Conservation (phyloP, 2,797 vertebrate species). For the Lagodon rhomboides region DNA sequence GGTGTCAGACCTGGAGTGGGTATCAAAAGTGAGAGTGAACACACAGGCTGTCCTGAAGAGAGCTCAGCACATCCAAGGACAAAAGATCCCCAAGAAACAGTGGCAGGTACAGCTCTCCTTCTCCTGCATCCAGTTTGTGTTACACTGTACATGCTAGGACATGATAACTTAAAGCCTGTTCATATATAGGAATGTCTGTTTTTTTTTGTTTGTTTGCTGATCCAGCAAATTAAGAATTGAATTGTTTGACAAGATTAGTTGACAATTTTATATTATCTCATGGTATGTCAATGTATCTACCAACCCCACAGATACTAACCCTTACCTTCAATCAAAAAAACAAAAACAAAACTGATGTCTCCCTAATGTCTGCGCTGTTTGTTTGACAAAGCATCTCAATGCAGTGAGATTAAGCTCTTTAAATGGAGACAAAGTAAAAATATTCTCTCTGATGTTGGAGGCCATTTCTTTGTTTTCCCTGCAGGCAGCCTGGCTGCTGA, state of each 20-base stretch:
- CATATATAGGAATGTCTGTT: background rate
- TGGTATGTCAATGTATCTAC: too few relatives aligned
- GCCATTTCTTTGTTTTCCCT: background rate
- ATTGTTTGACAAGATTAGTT: background rate
- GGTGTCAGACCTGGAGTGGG: slow-evolving; percentile 89
- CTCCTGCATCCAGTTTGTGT: background rate
- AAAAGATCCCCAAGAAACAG: slow-evolving; percentile 89
- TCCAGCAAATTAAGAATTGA: too few relatives aligned
- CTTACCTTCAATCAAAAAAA: too few relatives aligned
- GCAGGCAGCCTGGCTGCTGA: slow-evolving; percentile 95
- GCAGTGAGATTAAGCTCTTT: background rate
- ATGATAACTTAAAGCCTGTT: background rate
- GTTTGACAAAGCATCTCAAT: background rate
- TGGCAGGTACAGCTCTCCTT: slow-evolving; percentile 88
- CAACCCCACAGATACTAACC: background rate
- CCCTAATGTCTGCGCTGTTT: background rate
- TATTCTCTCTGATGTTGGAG: background rate
- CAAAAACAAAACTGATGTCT: background rate
- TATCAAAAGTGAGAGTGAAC: slow-evolving; percentile 91
- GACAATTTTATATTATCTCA: background rate
- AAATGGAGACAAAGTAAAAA: background rate
- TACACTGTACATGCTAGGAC: background rate
- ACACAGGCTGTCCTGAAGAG: slow-evolving; percentile 91
- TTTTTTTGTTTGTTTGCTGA: too few relatives aligned
- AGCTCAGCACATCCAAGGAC: slow-evolving; percentile 88